Evolutionary conservation across 2,797 vertebrate species (phyloP).

Genomic region (Dicrostonyx torquatus): DNA sequence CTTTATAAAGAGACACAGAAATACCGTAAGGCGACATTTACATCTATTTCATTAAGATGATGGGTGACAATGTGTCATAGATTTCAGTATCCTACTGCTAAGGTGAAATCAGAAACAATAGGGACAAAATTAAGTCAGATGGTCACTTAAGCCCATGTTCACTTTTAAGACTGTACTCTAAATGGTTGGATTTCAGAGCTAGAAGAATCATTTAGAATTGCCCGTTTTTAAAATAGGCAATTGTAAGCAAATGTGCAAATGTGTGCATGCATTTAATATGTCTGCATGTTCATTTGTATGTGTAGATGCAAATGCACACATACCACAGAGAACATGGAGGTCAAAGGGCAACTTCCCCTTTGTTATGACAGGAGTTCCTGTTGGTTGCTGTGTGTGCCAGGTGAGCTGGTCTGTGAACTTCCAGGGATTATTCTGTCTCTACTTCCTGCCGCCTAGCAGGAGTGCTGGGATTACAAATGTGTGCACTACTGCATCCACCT

Average conservation of each 20-base stretch:
- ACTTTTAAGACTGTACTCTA: slow-evolving; percentile 55
- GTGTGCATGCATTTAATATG: not conserved
- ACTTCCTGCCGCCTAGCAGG: too few relatives aligned
- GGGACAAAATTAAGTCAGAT: slow-evolving; percentile 31
- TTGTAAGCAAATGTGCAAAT: not conserved
- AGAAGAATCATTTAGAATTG: slow-evolving; percentile 40
- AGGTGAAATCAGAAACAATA: not conserved
- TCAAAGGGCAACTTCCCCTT: not conserved
- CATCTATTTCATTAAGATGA: slow-evolving; percentile 38
- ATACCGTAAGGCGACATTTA: slow-evolving; percentile 40
- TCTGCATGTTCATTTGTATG: not conserved
- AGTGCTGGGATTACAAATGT: not conserved
- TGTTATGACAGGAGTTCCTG: not conserved
- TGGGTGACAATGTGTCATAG: not conserved
- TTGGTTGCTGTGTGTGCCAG: not conserved
- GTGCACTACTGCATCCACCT: not conserved
- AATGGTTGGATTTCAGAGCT: slow-evolving; percentile 13
- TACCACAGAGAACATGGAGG: not conserved
- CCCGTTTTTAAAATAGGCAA: not conserved
- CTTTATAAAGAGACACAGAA: slow-evolving; percentile 35
- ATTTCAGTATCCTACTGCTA: slow-evolving; percentile 5
- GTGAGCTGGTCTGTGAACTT: not conserved
- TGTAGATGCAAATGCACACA: not conserved
- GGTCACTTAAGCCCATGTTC: slow-evolving; percentile 19
- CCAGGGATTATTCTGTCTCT: not conserved